Evolutionary conservation across 2,113 vertebrate species (phyloP).

Genomic region (Hylia prasina): DNA sequence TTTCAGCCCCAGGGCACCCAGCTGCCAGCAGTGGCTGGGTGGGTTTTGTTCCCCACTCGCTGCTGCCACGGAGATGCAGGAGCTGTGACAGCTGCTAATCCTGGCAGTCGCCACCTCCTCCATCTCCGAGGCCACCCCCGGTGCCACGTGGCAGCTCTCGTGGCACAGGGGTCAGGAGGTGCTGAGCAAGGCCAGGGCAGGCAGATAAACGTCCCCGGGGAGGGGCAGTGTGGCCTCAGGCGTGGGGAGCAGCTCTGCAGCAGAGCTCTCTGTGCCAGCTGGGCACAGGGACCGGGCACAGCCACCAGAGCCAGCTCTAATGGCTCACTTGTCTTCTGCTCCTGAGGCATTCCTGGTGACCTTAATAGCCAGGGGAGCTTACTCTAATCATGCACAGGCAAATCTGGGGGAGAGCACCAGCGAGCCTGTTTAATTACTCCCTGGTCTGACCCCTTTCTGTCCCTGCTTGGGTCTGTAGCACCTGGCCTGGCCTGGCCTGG

Average conservation of each 20-base stretch:
- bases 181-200: neutral
- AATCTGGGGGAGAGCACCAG: neutral
- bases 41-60: neutral
- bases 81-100: neutral
- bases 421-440: neutral
- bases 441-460: constrained; percentile 1
- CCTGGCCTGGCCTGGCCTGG: neutral
- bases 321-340: neutral
- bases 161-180: neutral
- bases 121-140: neutral
- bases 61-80: rapidly evolving
- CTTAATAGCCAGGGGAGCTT: neutral
- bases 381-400: neutral
- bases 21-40: neutral
- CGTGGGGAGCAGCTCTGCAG: neutral
- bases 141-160: neutral
- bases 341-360: neutral
- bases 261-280: neutral
- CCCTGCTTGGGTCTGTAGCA: neutral
- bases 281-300: neutral
- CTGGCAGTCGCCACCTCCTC: neutral
- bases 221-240: neutral
- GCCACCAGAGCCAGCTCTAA: neutral
- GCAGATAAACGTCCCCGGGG: neutral
- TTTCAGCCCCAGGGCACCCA: neutral